Percentiles rank a stretch among this genome's conserved stretches.
Evolutionary conservation across 2,113 vertebrate genomes (phyloP).

Genomic region (Corydoras sp.): DNA sequence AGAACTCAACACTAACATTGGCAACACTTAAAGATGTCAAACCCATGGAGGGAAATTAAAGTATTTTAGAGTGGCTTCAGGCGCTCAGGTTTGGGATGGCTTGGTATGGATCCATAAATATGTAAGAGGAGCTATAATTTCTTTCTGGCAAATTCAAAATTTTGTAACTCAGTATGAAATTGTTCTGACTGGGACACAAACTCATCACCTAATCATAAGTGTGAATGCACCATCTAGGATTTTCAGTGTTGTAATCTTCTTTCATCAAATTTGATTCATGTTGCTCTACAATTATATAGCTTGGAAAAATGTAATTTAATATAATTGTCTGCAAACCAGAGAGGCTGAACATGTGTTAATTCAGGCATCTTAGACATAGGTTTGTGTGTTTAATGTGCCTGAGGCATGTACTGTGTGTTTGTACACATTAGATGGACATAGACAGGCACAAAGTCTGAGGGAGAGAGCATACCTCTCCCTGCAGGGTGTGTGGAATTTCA

Average conservation of each 20-base stretch:
- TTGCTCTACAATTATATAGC: background rate
- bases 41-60: slow-evolving; percentile 28
- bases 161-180: slow-evolving; percentile 14
- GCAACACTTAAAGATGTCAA: slow-evolving; percentile 36
- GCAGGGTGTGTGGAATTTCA: slow-evolving; percentile 79
- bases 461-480: slow-evolving; percentile 69
- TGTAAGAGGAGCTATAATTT: background rate
- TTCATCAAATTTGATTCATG: background rate
- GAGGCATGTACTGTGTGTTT: slow-evolving; percentile 57
- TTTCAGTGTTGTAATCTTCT: background rate
- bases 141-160: slow-evolving; percentile 9
- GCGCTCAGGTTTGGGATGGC: background rate
- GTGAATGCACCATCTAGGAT: background rate
- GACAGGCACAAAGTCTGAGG: slow-evolving; percentile 55
- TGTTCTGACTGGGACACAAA: slow-evolving; percentile 11
- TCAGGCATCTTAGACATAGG: slow-evolving; percentile 5
- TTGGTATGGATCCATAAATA: background rate
- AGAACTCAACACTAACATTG: slow-evolving; percentile 39
- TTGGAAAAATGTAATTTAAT: too few relatives aligned
- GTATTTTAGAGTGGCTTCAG: slow-evolving; percentile 22
- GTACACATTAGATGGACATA: slow-evolving; percentile 54
- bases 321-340: too few relatives aligned
- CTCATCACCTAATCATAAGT: background rate
- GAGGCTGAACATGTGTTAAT: too few relatives aligned
- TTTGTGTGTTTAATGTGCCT: slow-evolving; percentile 40